Conservation (phyloP, 2,888 invertebrate species). For the Teleogryllus oceanicus region DNA sequence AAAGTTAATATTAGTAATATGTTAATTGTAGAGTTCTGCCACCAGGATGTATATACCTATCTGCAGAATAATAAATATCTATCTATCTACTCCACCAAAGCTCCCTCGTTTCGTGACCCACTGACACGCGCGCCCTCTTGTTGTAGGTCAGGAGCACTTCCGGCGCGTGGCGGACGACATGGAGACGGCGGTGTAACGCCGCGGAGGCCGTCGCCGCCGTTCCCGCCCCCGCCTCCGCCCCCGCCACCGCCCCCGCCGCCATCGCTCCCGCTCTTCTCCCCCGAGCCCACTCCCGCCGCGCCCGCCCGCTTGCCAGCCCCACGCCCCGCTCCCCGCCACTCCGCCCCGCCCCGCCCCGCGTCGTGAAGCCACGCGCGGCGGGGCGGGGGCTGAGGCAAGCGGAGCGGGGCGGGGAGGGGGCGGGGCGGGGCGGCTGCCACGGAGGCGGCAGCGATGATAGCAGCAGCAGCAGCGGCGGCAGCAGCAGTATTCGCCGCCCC, state of each 20-base stretch:
- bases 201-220: background rate
- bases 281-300: background rate
- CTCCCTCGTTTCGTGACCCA: too few species aligned
- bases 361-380: background rate
- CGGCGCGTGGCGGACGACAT: constrained; percentile 59
- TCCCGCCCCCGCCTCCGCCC: background rate
- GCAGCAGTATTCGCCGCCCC: background rate
- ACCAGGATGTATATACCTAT: too few species aligned
- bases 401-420: background rate
- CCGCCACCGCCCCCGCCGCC: constrained; percentile 30
- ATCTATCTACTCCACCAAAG: too few species aligned
- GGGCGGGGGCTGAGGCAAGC: background rate
- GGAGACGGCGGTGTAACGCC: constrained; percentile 54
- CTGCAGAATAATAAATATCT: too few species aligned
- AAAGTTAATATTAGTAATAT: too few species aligned
- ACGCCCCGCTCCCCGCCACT: background rate
- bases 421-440: background rate
- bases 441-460: background rate
- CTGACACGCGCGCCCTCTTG: constrained; percentile 28
- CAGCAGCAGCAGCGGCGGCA: background rate
- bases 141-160: constrained; percentile 65
- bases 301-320: constrained; percentile 27
- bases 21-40: too few species aligned
- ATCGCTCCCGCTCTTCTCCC: background rate
- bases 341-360: background rate